phyloP scores from a whole-genome alignment of 1,140 invertebrate genomes.

The Vanessa atalanta region DNA sequence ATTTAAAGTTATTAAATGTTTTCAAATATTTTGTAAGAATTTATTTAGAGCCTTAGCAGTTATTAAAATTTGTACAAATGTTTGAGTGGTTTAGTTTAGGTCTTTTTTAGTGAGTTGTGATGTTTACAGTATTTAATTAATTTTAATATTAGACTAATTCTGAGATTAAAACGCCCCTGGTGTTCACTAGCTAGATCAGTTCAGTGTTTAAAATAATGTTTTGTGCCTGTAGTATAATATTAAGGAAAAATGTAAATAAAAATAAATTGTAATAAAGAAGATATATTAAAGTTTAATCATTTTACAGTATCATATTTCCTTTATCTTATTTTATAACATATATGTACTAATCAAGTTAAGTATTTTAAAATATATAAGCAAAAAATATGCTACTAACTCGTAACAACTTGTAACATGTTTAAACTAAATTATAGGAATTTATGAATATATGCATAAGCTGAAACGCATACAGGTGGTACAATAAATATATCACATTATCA shows the following conservation, averaged over 20 bases:
- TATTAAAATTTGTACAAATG: not conserved
- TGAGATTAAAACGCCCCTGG: conserved; percentile 17
- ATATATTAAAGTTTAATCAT: conserved; percentile 4
- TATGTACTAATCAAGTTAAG: not conserved
- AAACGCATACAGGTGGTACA: not conserved
- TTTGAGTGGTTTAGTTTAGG: not conserved
- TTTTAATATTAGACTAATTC: conserved; percentile 2
- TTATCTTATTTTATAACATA: conserved; percentile 9
- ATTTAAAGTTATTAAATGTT: not conserved
- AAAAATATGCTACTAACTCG: not conserved
- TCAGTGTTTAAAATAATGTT: conserved; percentile 3
- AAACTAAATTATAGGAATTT: not conserved
- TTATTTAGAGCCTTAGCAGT: too few species aligned
- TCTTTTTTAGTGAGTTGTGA: conserved; percentile 7
- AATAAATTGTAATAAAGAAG: not conserved
- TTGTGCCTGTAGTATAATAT: conserved; percentile 6
- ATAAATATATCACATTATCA: too few species aligned
- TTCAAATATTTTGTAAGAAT: too few species aligned
- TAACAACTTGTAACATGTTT: not conserved
- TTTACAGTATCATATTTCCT: conserved; percentile 11
- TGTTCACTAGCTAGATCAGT: conserved; percentile 27
- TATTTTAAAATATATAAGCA: conserved; percentile 1
- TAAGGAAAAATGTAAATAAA: conserved; percentile 5
- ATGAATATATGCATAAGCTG: not conserved
- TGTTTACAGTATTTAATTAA: conserved; percentile 12